Evolutionary conservation across 2,113 vertebrate species (phyloP).

Genomic region (Corydoras maculifer): DNA sequence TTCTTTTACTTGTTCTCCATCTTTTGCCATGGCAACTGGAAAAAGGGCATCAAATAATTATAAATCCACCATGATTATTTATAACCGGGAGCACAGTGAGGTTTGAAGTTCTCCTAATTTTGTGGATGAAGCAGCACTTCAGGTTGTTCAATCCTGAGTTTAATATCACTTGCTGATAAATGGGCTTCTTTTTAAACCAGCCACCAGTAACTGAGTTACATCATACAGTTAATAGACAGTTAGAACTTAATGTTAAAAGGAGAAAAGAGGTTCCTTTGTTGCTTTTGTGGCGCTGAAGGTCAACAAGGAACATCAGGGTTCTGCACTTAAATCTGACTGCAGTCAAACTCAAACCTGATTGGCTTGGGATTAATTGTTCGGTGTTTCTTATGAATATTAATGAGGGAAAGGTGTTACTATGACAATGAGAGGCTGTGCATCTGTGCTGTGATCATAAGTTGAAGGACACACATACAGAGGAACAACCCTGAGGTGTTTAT

Average conservation of each 20-base stretch:
- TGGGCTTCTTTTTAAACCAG: no score
- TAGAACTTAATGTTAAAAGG: no score
- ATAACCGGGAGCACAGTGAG: constrained; percentile 29
- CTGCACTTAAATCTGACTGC: neutral
- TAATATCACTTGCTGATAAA: no score
- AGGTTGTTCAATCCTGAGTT: neutral
- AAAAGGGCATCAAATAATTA: constrained; percentile 65
- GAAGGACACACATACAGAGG: neutral
- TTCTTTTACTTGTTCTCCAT: constrained; percentile 18
- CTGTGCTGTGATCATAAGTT: neutral
- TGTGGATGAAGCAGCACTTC: neutral
- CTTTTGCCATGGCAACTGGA: constrained; percentile 67
- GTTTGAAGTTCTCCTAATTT: constrained; percentile 35
- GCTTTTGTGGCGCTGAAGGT: no score
- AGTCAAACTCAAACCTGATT: neutral
- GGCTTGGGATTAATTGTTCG: constrained; percentile 11
- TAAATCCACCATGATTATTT: constrained; percentile 46
- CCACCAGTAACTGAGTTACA: no score
- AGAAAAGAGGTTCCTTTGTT: no score
- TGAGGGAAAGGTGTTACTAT: constrained; percentile 20
- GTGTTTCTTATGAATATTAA: constrained; percentile 45
- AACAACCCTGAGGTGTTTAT: no score
- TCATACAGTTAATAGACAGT: no score
- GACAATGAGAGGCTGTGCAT: constrained; percentile 2
- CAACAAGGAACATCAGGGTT: no score